Base-by-base conservation (phyloP, 2,797 vertebrate species). In the Astyanax mexicanus region DNA sequence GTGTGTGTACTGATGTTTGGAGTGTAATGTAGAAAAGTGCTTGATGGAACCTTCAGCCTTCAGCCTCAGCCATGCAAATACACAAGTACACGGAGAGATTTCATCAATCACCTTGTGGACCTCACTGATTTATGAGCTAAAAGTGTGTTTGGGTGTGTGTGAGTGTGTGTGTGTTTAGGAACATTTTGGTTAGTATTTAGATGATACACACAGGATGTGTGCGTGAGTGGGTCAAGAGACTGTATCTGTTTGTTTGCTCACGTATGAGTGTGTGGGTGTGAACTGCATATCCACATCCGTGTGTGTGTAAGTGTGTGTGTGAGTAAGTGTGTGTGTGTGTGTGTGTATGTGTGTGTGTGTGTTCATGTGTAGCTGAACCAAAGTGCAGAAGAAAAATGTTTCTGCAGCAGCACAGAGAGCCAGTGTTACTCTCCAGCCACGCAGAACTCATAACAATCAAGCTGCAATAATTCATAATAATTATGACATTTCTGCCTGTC, bases 71-170 rank as follows among this genome's bases (percentile, higher is more conserved):
- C 62, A 64, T 57, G 72, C 23, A 60, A 66, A 67, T 21, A 68
- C 58, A 64, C n/a, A n/a, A n/a, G n/a, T n/a, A n/a, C n/a, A 67
- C n/a, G 19, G 67, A 77, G 38, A 52, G 19, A 49, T 62, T 68
- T 79, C 58, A 79, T 84, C 57, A 79, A 75, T 84, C 74, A 81
- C 42, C 27, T 54, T 45, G 42, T 38, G 67, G 25, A 42, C 55
- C 72, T 23, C 23, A 12, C 11, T 79, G 72, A 77, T 71, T 71
- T 66, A 69, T 84, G 58, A 47, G 21, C 67, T 25, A 35, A 69
- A 72, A 44, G n/a, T 65, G 23, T 81, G 57, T 72, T 37, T 78
- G 67, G 55, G 11, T 69, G 72, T 70, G 73, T 71, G 29, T 32
- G 29, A 66, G 23, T 81, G 57, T 72, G 38, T 78, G 62, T 61